Conservation (phyloP, 2,113 vertebrate species). For the Laticauda laticaudata region DNA sequence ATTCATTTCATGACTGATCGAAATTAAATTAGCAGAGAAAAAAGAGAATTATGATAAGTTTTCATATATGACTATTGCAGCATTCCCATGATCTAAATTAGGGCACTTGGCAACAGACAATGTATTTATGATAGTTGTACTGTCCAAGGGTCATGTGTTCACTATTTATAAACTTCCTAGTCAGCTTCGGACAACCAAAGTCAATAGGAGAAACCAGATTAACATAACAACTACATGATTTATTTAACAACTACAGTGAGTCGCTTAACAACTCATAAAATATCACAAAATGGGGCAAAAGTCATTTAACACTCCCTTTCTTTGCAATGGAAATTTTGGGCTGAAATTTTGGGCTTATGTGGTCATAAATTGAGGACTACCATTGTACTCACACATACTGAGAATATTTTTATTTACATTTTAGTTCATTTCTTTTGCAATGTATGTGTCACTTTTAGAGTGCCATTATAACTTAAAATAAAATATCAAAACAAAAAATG, state of each 20-base stretch:
- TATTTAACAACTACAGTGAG: neutral
- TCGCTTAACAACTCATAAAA: neutral
- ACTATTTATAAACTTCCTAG: neutral
- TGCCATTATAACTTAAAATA: neutral
- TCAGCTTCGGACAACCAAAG: neutral
- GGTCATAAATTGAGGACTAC: neutral
- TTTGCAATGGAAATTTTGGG: neutral
- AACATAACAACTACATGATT: neutral
- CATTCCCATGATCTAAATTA: neutral
- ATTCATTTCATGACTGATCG: neutral
- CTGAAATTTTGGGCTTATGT: neutral
- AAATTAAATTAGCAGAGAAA: neutral
- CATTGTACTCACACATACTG: neutral
- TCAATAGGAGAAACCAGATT: neutral
- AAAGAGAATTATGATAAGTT: neutral
- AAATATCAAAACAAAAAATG: neutral
- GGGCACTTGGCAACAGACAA: neutral
- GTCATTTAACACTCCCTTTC: neutral
- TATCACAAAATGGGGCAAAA: neutral
- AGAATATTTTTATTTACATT: neutral
- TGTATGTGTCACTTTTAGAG: neutral
- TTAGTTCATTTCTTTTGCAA: neutral
- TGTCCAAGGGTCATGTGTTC: neutral
- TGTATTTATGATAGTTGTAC: neutral
- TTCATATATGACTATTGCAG: neutral